These are phyloP conservation scores for Hirundichthys speculiger DNA, from an alignment of 2,113 vertebrate species.

Conservation along the genomic window DNA sequence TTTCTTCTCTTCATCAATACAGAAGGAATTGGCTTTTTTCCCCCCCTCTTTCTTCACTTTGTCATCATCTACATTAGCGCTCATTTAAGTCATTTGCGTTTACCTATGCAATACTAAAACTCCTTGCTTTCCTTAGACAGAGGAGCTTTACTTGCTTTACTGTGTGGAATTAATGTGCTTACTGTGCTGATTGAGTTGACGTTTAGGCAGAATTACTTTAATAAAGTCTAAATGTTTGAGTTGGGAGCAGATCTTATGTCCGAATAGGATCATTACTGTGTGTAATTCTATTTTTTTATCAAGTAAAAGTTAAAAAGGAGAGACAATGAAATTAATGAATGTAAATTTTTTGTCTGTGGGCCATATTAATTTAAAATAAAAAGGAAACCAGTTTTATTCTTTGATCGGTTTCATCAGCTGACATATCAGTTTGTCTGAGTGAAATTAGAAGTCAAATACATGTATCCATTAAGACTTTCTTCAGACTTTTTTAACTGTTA, in stretches of 20 bases:
- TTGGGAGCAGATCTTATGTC: slow-evolving; percentile 41
- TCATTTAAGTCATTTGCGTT: slow-evolving; percentile 59
- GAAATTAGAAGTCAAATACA: too few species aligned
- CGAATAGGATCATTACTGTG: slow-evolving; percentile 36
- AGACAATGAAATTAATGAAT: slow-evolving; percentile 72
- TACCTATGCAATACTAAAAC: slow-evolving; percentile 76
- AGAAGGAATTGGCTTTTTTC: not conserved
- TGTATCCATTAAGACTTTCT: too few species aligned
- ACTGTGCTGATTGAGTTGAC: slow-evolving; percentile 46
- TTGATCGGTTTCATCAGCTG: too few species aligned
- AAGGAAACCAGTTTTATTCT: too few species aligned
- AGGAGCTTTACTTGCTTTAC: slow-evolving; percentile 66
- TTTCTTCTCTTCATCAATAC: too few species aligned
- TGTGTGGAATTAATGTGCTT: slow-evolving; percentile 55
- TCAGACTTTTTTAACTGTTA: too few species aligned
- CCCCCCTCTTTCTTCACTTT: slow-evolving; percentile 2
- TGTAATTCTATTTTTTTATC: slow-evolving; percentile 76
- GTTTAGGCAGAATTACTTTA: slow-evolving; percentile 34
- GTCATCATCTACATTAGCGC: slow-evolving; percentile 5
- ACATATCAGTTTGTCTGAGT: too few species aligned
- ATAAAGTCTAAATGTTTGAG: slow-evolving; percentile 41
- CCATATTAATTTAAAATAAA: not conserved
- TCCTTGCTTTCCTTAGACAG: slow-evolving; percentile 54
- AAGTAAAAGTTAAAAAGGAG: slow-evolving; percentile 30
- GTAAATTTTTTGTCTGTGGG: slow-evolving; percentile 17